These are phyloP conservation scores for Dipus sagitta DNA, from an alignment of 2,797 vertebrate genomes.

Conservation along the genomic window DNA sequence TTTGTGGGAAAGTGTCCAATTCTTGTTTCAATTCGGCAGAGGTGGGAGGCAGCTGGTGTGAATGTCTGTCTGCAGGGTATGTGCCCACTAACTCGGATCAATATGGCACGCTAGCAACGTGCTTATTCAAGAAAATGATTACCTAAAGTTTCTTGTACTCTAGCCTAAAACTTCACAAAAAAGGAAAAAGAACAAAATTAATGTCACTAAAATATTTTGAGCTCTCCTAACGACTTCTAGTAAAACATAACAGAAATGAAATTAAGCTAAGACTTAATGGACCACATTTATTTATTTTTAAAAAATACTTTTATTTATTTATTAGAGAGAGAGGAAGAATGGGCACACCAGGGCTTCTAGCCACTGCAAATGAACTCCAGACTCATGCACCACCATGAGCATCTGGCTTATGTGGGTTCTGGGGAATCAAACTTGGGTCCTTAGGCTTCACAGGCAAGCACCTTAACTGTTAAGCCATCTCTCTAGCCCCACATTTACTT, in stretches of 20 bases:
- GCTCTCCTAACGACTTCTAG: background rate
- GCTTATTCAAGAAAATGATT: conserved; percentile 67
- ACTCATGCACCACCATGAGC: no score
- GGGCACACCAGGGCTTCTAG: no score
- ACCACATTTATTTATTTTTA: background rate
- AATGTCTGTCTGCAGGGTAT: conserved; percentile 71
- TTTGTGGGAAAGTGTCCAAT: conserved; percentile 72
- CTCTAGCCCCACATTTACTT: background rate
- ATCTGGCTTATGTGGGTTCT: no score
- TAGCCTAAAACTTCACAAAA: conserved; percentile 5
- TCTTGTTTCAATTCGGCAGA: conserved; percentile 60
- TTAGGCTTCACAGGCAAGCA: no score
- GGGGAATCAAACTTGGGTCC: no score
- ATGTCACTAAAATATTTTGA: conserved; percentile 54
- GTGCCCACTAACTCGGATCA: conserved; percentile 53
- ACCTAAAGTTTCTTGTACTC: conserved; percentile 52
- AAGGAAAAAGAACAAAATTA: background rate
- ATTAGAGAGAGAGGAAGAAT: no score
- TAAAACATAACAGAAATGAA: conserved; percentile 27
- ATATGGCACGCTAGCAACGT: conserved; percentile 33
- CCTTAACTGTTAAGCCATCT: no score
- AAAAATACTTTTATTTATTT: no score
- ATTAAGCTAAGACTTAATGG: conserved; percentile 5
- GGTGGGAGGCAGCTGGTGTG: conserved; percentile 76
- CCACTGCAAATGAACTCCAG: no score